Base-by-base conservation (phyloP, 2,888 invertebrate genomes). In the Dioctria linearis region DNA sequence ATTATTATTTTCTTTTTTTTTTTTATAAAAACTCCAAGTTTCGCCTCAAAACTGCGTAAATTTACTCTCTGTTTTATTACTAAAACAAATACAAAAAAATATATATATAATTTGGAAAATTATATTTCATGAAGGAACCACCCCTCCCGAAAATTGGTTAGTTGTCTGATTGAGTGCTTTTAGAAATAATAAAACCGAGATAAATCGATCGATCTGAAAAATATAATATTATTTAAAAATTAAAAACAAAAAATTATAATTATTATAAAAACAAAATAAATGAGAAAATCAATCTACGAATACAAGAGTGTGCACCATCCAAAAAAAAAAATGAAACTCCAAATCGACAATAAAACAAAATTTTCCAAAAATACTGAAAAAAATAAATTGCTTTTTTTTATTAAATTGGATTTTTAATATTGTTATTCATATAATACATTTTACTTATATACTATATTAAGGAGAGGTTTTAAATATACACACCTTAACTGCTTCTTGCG, bases 251-350 rank as follows among this genome's bases (percentile, higher is more conserved):
- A 49, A 71, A 71, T 71, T 40, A 66, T 37, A n/a, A 25, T 25
- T 25, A 25, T 25, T 25, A 25, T 25, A 25, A 25, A 25, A 69
- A 57, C 42, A 46, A 73, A 43, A 51, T 39, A 61, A 39, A 43
- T 46, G 57, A 25, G 25, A 75, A 57, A 37, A 66, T 37, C 40
- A 67, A 73, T 78, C 82, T 84, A 85, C 86, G 86, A 88, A 88
- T 88, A 87, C 86, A 87, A 86, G 86, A 86, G 86, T 86, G 86
- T 86, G 86, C 87, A 88, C 85, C 84, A 78, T 81, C 65, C 46
- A 65, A 80, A 80, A 73, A 5, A 4, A 46, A 61, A 61, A 61
- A 61, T 69, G 37, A 59, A 51, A 49, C 46, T 67, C 43, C 67
- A 67, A 67, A 75, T 42, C 46, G 46, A 73, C 37, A 78, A 43